Base-by-base conservation (phyloP, 2,888 invertebrate genomes). In the Branchinecta sandiegonensis region DNA sequence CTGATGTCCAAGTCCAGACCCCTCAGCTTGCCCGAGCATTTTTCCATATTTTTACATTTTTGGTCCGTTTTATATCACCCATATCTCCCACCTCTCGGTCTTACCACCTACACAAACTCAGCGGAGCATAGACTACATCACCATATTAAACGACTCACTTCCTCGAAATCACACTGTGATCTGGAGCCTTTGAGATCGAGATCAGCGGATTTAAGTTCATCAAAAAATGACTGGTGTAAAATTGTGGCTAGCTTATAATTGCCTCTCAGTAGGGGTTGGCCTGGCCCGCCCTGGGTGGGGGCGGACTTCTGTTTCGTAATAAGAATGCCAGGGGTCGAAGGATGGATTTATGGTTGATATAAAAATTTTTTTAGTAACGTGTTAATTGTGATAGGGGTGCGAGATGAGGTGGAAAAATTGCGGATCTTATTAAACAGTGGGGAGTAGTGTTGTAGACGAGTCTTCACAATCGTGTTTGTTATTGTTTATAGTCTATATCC, bases 201-300 rank as follows among this genome's bases (percentile, higher is more conserved):
- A 56, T 56, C 63, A 56, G 23, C n/a, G 63, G 23, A 56, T 56
- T 56, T 56, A 56, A 56, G 63, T 23, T 56, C n/a, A 56, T 56
- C 63, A 56, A 56, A 56, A 56, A 56, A 56, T 23, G 63, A 56
- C 63, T 56, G 63, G 63, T 56, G 63, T 56, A 56, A 56, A 56
- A 56, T 56, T 56, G 63, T 56, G 63, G 63, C 63, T 56, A 9
- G 11, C 23, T 56, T 56, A 56, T 56, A 56, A 56, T 56, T 56
- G 63, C 63, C 14, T 56, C n/a, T 9, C 63, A 9, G 63, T 23
- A 56, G 63, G 63, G 63, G 63, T 56, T 37, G 37, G 37, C 37
- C 37, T 37, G 37, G 37, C 37, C 63, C 63, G 14, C 63, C 63
- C 23, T 56, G 63, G 63, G 63, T 56, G 63, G 63, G 63, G 63